Percentiles rank a stretch among this genome's conserved stretches.
These are phyloP conservation scores for Alaudala cheleensis DNA, from an alignment of 2,113 vertebrate species.

Conservation along the genomic window DNA sequence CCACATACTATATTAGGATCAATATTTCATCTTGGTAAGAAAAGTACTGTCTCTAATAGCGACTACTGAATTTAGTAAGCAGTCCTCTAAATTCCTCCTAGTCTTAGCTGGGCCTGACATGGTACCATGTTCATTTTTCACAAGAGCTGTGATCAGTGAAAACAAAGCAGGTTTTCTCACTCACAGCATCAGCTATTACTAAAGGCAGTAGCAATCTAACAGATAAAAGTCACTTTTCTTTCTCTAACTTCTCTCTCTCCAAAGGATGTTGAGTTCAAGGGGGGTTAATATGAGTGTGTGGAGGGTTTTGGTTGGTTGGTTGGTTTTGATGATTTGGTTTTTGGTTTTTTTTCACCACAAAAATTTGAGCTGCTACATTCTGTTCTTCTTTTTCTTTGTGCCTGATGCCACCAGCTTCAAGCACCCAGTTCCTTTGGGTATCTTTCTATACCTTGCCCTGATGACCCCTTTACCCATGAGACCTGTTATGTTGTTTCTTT, in stretches of 20 bases:
- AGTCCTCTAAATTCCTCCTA: neutral
- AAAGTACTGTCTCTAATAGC: neutral
- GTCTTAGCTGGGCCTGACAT: neutral
- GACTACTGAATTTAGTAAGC: neutral
- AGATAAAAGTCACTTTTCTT: neutral
- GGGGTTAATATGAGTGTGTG: neutral
- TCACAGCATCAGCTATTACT: neutral
- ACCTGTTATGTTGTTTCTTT: neutral
- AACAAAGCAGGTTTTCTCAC: neutral
- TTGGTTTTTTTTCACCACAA: neutral
- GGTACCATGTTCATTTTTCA: neutral
- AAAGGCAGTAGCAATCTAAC: neutral
- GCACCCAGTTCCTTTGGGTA: neutral
- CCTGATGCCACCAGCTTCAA: neutral
- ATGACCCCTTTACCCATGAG: neutral
- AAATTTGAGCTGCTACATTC: neutral
- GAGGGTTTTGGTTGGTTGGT: neutral
- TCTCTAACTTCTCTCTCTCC: neutral
- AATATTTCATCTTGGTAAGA: neutral
- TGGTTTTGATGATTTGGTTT: neutral
- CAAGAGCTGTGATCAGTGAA: neutral
- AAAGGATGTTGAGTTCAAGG: neutral
- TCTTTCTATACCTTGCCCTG: neutral
- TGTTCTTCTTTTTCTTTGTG: neutral
- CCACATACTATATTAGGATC: neutral